phyloP scores from a whole-genome alignment of 2,888 invertebrate genomes.

The Tipula unca region DNA sequence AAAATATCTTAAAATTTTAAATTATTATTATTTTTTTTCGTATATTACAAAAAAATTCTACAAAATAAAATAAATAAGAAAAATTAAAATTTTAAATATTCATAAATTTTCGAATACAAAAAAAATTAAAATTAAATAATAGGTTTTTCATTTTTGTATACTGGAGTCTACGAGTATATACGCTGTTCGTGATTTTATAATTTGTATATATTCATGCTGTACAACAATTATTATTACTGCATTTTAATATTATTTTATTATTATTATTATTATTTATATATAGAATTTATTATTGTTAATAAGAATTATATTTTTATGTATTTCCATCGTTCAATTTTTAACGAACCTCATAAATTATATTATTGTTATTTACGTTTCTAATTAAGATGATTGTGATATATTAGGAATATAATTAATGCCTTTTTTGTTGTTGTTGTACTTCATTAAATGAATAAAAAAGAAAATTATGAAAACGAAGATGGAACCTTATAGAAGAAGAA shows the following conservation, averaged over 20 bases:
- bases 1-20: not conserved
- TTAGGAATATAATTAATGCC: not conserved
- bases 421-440: not conserved
- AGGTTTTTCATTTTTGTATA: not conserved
- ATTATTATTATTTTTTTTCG: not conserved
- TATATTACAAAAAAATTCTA: not conserved
- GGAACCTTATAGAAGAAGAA: not conserved
- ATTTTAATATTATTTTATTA: not conserved
- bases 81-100: not conserved
- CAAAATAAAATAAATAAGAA: not conserved
- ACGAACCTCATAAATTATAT: not conserved
- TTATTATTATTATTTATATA: not conserved
- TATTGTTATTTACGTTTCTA: not conserved
- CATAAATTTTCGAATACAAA: not conserved
- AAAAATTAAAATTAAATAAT: not conserved
- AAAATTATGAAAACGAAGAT: not conserved
- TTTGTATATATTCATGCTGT: not conserved
- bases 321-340: not conserved
- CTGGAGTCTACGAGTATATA: not conserved
- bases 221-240: not conserved
- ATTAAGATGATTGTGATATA: not conserved
- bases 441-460: not conserved
- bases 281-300: not conserved
- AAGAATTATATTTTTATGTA: not conserved
- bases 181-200: not conserved